A percentile compares a stretch with the other conserved stretches of the same genome.
Evolutionary conservation across 2,113 vertebrate species (phyloP).

Genomic region (Cinclus mexicanus): DNA sequence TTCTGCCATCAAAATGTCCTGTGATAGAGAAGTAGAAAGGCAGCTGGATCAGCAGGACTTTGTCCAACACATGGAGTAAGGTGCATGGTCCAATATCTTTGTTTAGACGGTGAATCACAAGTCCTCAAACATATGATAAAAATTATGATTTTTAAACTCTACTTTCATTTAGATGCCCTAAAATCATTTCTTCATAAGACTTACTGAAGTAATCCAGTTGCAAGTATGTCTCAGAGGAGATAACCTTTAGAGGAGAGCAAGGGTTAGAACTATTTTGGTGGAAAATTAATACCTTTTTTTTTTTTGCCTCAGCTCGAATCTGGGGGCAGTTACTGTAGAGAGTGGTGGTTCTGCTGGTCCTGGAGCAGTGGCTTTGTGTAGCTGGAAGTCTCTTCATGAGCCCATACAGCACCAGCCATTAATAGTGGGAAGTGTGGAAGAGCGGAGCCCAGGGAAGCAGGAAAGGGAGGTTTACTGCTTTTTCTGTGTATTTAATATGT

Average conservation of each 20-base stretch:
- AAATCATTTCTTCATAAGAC: not conserved
- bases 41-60: not conserved
- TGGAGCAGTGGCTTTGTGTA: not conserved
- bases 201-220: not conserved
- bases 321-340: not conserved
- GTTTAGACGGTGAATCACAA: not conserved
- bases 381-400: rapidly evolving
- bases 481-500: not conserved
- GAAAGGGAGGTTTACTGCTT: not conserved
- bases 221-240: not conserved
- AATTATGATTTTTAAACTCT: not conserved
- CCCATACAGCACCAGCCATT: not conserved
- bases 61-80: not conserved
- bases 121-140: not conserved
- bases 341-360: not conserved
- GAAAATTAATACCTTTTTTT: not conserved
- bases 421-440: not conserved
- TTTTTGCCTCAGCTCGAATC: not conserved
- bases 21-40: not conserved
- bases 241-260: not conserved
- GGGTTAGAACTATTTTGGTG: not conserved
- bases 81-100: not conserved
- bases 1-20: not conserved
- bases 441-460: not conserved
- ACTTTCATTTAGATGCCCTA: not conserved